A percentile compares a stretch with the other conserved stretches of the same genome.
These are phyloP conservation scores for Tricholaema leucomelas DNA, from an alignment of 2,113 vertebrate genomes.

Conservation along the genomic window DNA sequence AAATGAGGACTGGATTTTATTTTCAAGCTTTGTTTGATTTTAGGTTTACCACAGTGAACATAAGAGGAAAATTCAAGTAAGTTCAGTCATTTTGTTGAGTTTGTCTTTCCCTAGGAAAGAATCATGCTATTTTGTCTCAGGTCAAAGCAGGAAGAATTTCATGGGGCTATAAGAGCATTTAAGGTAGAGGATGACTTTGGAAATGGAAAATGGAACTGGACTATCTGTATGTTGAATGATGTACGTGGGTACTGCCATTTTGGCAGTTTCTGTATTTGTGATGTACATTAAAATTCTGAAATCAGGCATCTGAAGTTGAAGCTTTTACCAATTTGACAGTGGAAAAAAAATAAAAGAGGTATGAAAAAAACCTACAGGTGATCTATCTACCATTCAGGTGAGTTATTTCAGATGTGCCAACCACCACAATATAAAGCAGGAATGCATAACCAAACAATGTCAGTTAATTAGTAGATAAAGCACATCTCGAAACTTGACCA, in stretches of 20 bases:
- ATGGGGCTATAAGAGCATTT: background rate
- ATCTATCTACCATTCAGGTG: background rate
- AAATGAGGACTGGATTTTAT: background rate
- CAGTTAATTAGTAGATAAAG: conserved; percentile 83
- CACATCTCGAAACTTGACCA: conserved; percentile 77
- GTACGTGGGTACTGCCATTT: background rate
- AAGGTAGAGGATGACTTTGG: conserved; percentile 33
- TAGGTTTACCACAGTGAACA: background rate
- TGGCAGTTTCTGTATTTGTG: background rate
- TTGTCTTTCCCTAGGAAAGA: background rate
- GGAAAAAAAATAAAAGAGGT: conserved; percentile 14
- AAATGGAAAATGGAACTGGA: conserved; percentile 47
- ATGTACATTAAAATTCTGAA: background rate
- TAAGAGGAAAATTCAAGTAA: background rate
- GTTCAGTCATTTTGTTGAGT: background rate
- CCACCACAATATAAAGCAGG: conserved; percentile 77
- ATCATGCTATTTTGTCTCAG: background rate
- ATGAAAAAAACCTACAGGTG: background rate
- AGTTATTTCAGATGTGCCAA: conserved; percentile 80
- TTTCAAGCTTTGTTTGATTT: background rate
- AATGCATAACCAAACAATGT: conserved; percentile 77
- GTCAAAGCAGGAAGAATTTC: background rate
- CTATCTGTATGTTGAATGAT: background rate
- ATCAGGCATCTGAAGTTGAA: background rate
- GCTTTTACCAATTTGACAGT: conserved; percentile 5